Conservation (phyloP, 2,797 vertebrate genomes). For the Thripadectes ignobilis region DNA sequence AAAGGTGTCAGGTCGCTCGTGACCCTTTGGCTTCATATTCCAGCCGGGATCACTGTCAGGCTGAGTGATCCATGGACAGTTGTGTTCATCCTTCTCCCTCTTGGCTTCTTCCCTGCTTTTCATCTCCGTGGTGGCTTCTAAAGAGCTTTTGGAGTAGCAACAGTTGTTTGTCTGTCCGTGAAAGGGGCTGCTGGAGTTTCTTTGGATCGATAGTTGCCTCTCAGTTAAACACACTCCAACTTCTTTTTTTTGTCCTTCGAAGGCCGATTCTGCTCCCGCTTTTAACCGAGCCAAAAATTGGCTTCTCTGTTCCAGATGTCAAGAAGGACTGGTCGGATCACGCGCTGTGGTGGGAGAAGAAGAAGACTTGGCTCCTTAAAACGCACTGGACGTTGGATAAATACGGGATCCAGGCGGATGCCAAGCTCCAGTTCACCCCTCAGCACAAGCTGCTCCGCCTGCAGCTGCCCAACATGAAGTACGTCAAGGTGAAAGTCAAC, state of each 20-base stretch:
- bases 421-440: conserved; percentile 95
- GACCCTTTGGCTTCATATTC: neutral
- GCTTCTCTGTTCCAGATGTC: conserved; percentile 82
- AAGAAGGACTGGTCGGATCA: conserved; percentile 99
- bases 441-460: conserved; percentile 97
- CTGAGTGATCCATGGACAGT: rapidly evolving
- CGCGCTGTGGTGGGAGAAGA: conserved; percentile 99
- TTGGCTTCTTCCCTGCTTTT: neutral
- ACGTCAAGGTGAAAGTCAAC: conserved; percentile 99
- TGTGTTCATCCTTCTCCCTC: neutral
- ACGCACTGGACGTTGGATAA: conserved; percentile 99
- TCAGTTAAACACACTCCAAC: neutral
- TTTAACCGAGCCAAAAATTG: neutral
- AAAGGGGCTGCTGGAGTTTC: neutral
- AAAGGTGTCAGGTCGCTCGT: rapidly evolving
- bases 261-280: neutral
- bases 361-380: conserved; percentile 97
- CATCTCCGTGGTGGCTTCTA: neutral
- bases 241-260: neutral
- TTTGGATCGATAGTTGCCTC: neutral
- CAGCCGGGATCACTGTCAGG: rapidly evolving
- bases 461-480: conserved; percentile 98
- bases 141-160: neutral
- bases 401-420: conserved; percentile 98
- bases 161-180: neutral